Evolutionary conservation across 1,140 invertebrate genomes (phyloP), one percentile per base, ranked within the genome.

Genomic region (Temnothorax nylanderi): DNA sequence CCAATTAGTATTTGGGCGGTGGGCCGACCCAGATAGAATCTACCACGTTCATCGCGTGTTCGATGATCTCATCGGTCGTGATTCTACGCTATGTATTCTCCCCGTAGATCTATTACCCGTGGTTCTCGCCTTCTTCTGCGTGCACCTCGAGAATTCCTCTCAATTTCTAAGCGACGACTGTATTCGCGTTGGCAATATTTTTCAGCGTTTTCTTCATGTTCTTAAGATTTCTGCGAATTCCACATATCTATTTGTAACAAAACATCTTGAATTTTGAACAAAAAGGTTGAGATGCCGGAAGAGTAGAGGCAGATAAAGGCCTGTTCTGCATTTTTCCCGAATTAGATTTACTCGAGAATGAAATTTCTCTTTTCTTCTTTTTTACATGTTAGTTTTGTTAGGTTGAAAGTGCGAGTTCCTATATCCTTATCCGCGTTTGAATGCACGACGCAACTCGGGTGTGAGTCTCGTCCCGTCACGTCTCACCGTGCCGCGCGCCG

Each of bases 1-100:
- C 90, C 89, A 91, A 91, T 90, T 91, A 91, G 87, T 89, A 90
- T 89, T 88, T 89, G 74, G 89, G 49, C 54, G 58, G 41, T 54
- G 47, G 62, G 10, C 47, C 65, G 80, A 47, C 37, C 47, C 49
- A 74, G 88, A 89, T 89, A 86, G 71, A 67, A 89, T 89, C 88
- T 80, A 60, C 37, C 62, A 76, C 56, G 72, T 62, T 78, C 49
- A 77, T 67, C 87, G 47, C 78, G 26, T 67, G 62, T 82, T 58
- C 62, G 41, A 71, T 56, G 65, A 69, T 26, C 65, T 76, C 65
- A 76, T 72, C 86, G 51, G 11, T 51, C 37, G 65, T 58, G n/a
- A 41, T 21, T 0, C 18, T 16, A 26, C 26, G n/a, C 41, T 77
- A 44, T 13, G 11, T 41, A 11, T 56, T 58, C 32, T 32, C 62